phyloP scores from a whole-genome alignment of 2,797 vertebrate genomes.

The Poeciliopsis infans region DNA sequence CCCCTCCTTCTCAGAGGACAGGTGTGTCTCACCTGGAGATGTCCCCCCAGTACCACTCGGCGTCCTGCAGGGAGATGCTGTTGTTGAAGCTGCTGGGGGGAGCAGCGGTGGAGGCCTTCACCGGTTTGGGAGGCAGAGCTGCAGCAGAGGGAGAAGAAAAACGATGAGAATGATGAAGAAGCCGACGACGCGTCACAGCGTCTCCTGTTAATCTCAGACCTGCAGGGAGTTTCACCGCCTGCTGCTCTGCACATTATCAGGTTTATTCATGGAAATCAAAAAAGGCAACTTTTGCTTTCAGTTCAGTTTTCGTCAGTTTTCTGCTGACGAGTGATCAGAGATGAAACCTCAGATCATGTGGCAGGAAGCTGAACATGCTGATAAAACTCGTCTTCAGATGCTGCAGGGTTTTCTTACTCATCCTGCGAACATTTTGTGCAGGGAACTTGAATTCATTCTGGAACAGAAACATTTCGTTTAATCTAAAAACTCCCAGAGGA shows the following conservation, averaged over 20 bases:
- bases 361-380: background rate
- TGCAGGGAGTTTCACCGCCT: too few relatives aligned
- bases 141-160: slow-evolving; percentile 17
- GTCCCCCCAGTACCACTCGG: slow-evolving; percentile 99
- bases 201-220: too few relatives aligned
- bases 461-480: background rate
- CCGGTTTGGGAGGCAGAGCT: slow-evolving; percentile 96
- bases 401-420: background rate
- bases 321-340: background rate
- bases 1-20: background rate
- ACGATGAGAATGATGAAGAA: background rate
- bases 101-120: slow-evolving; percentile 82
- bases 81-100: slow-evolving; percentile 92
- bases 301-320: too few relatives aligned
- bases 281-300: background rate
- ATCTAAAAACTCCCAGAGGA: background rate
- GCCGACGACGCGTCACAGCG: too few relatives aligned
- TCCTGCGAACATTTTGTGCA: background rate
- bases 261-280: background rate
- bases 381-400: background rate
- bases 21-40: slow-evolving; percentile 83
- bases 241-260: too few relatives aligned
- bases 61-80: slow-evolving; percentile 95
- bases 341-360: background rate
- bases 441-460: background rate